Percentiles rank a stretch among this genome's conserved stretches.
These are phyloP conservation scores for Cyaniris semiargus DNA, from an alignment of 2,888 invertebrate species.

Conservation along the genomic window DNA sequence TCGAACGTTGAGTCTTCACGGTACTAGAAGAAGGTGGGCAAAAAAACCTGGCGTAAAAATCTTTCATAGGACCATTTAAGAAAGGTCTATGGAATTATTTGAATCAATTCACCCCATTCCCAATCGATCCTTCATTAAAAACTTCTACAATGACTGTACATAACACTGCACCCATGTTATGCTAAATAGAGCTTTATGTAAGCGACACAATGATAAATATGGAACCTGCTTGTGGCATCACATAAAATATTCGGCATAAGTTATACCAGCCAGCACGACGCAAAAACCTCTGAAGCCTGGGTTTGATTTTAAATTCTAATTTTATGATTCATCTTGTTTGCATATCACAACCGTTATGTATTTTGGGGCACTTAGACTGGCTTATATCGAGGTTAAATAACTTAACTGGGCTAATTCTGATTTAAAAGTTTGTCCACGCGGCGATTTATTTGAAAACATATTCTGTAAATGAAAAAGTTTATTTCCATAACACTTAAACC, in stretches of 20 bases:
- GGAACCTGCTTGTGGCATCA: conserved; percentile 63
- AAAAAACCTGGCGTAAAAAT: too few relatives aligned
- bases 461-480: background rate
- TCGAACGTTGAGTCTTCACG: too few relatives aligned
- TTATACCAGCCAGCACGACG: conserved; percentile 59
- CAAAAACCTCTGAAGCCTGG: conserved; percentile 69
- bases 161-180: conserved; percentile 25
- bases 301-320: conserved; percentile 78
- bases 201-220: conserved; percentile 62
- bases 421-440: background rate
- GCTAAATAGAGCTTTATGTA: conserved; percentile 46
- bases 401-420: background rate
- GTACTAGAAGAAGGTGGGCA: too few relatives aligned
- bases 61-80: too few relatives aligned
- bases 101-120: too few relatives aligned
- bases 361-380: conserved; percentile 45
- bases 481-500: too few relatives aligned
- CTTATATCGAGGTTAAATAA: conserved; percentile 9
- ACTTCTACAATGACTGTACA: background rate
- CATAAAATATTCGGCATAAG: conserved; percentile 67
- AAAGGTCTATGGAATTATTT: too few relatives aligned
- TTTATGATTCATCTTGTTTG: conserved; percentile 71
- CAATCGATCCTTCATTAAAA: too few relatives aligned
- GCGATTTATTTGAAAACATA: background rate
- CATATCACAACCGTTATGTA: conserved; percentile 55